Conservation (phyloP, 2,888 invertebrate species). For the Timema podura region DNA sequence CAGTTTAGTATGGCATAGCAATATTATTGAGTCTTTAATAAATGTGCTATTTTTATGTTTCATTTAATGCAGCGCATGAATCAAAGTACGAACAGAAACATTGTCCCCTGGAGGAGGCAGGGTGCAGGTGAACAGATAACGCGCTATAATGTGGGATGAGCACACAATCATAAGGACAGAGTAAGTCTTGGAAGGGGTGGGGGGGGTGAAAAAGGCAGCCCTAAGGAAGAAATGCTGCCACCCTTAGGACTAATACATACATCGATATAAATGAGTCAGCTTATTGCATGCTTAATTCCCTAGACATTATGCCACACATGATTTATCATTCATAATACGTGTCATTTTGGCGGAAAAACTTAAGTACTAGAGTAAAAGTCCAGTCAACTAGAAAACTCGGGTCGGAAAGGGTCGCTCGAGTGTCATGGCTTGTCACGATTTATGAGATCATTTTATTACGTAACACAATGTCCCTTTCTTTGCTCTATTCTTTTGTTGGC, state of each 20-base stretch:
- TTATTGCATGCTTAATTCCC: slow-evolving; percentile 29
- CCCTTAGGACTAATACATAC: slow-evolving; percentile 26
- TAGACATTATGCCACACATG: slow-evolving; percentile 24
- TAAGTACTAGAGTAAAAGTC: slow-evolving; percentile 30
- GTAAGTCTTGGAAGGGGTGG: background rate
- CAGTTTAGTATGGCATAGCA: slow-evolving; percentile 25
- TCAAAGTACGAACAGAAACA: slow-evolving; percentile 7
- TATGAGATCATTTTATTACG: slow-evolving; percentile 28
- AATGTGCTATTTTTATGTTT: slow-evolving; percentile 21
- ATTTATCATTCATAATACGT: slow-evolving; percentile 18
- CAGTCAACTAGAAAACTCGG: slow-evolving; percentile 25
- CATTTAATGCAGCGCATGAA: background rate
- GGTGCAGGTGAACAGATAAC: no score
- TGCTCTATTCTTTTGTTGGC: slow-evolving; percentile 31
- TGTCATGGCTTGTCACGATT: slow-evolving; percentile 26
- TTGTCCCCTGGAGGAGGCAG: background rate
- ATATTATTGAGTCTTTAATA: slow-evolving; percentile 24
- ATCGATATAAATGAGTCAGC: slow-evolving; percentile 29
- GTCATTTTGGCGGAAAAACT: slow-evolving; percentile 31
- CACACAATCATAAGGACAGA: slow-evolving; percentile 12
- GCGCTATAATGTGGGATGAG: background rate
- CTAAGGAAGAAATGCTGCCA: slow-evolving; percentile 25
- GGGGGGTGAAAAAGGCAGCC: slow-evolving; percentile 12
- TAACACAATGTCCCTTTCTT: slow-evolving; percentile 21
- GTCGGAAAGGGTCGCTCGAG: slow-evolving; percentile 25